Evolutionary conservation across 2,113 vertebrate genomes (phyloP).

Genomic region (Phrynosoma platyrhinos): DNA sequence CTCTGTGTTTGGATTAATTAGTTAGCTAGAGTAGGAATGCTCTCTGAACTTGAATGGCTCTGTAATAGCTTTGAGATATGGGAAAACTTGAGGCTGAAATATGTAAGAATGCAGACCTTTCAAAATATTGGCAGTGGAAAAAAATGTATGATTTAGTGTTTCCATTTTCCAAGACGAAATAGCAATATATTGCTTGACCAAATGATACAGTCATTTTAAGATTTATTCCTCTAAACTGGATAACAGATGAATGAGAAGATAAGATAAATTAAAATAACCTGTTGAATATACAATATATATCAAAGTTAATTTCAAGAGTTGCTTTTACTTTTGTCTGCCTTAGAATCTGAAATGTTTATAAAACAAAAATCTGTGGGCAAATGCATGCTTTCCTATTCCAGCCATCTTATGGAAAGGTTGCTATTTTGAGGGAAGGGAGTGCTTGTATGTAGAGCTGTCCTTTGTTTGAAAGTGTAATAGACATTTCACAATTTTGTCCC

Average conservation of each 20-base stretch:
- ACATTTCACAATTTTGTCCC: neutral
- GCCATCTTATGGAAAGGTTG: neutral
- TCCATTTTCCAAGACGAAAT: constrained; percentile 65
- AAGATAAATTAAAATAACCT: neutral
- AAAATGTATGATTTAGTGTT: constrained; percentile 67
- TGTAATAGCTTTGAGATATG: constrained; percentile 54
- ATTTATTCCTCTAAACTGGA: constrained; percentile 30
- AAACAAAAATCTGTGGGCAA: neutral
- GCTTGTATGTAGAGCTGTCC: neutral
- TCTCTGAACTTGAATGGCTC: constrained; percentile 31
- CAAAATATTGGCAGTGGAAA: constrained; percentile 56
- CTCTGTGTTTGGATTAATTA: constrained; percentile 38
- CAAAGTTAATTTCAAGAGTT: neutral
- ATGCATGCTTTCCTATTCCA: neutral
- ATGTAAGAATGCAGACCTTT: constrained; percentile 65
- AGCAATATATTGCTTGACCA: constrained; percentile 54
- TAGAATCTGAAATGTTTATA: neutral
- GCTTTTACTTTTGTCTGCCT: neutral
- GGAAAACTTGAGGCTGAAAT: constrained; percentile 58
- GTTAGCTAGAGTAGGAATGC: constrained; percentile 43
- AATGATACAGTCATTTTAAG: constrained; percentile 59
- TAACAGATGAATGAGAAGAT: constrained; percentile 31
- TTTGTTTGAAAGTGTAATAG: neutral
- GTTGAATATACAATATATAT: neutral
- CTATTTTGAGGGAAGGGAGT: neutral